A percentile compares a stretch with the other conserved stretches of the same genome.
These are phyloP conservation scores for Diuraphis noxia DNA, from an alignment of 1,140 invertebrate species.

Conservation along the genomic window DNA sequence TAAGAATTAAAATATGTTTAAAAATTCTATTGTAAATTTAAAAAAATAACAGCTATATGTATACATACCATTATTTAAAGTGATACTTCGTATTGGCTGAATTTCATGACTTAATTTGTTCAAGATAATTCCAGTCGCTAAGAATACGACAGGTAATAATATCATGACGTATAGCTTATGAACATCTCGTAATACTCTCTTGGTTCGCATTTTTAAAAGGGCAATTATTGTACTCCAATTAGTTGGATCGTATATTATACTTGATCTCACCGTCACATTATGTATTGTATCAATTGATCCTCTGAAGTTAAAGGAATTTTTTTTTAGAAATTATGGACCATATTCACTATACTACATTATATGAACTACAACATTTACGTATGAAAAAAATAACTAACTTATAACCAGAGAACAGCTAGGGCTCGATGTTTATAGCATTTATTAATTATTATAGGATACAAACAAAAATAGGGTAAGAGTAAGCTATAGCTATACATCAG, in stretches of 20 bases:
- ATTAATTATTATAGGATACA: not conserved
- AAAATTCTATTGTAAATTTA: not conserved
- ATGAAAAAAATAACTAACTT: not conserved
- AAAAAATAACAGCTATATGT: not conserved
- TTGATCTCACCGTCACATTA: not conserved
- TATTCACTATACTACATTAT: no score
- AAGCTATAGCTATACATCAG: not conserved
- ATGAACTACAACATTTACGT: not conserved
- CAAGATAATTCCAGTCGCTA: slow-evolving; percentile 70
- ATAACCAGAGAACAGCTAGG: no score
- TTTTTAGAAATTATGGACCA: not conserved
- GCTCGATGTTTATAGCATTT: not conserved
- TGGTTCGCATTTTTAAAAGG: slow-evolving; percentile 62
- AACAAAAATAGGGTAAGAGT: not conserved
- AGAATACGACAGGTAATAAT: slow-evolving; percentile 66
- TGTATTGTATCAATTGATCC: slow-evolving; percentile 20
- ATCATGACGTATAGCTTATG: slow-evolving; percentile 64
- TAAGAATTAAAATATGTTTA: no score
- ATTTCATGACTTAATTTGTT: slow-evolving; percentile 67
- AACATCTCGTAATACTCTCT: slow-evolving; percentile 62
- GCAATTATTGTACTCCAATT: slow-evolving; percentile 62
- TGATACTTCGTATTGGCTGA: slow-evolving; percentile 64
- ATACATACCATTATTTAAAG: slow-evolving; percentile 62
- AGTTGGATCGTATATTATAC: slow-evolving; percentile 21
- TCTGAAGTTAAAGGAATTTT: not conserved